A percentile compares a stretch with the other conserved stretches of the same genome.
phyloP scores from a whole-genome alignment of 2,888 invertebrate species.

The Drosophila sordidapex region DNA sequence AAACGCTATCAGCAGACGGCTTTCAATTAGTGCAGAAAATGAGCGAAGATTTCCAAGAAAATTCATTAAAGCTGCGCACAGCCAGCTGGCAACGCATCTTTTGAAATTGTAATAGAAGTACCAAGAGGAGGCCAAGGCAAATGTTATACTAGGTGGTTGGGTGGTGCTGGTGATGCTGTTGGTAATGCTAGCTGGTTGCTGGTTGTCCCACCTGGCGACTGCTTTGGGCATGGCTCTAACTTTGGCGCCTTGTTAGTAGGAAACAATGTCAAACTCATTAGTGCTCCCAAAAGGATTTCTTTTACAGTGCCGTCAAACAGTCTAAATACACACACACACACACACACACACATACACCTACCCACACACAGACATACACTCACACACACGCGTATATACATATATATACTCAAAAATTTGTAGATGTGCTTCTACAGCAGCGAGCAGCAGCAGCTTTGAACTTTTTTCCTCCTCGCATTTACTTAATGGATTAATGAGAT shows the following conservation, averaged over 20 bases:
- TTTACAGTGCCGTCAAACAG: conserved; percentile 69
- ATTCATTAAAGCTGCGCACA: conserved; percentile 62
- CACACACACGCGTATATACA: conserved; percentile 18
- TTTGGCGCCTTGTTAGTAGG: conserved; percentile 78
- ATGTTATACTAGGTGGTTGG: conserved; percentile 42
- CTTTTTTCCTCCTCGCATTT: conserved; percentile 74
- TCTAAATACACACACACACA: conserved; percentile 51
- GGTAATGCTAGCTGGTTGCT: conserved; percentile 10
- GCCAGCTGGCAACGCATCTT: conserved; percentile 40
- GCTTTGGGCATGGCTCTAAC: conserved; percentile 59
- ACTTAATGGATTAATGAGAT: conserved; percentile 80
- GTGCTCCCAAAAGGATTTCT: conserved; percentile 81
- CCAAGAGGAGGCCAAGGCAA: conserved; percentile 73
- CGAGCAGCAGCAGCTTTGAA: conserved; percentile 68
- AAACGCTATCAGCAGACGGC: conserved; percentile 65
- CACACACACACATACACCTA: conserved; percentile 28
- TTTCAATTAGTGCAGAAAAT: conserved; percentile 72
- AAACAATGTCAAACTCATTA: conserved; percentile 82
- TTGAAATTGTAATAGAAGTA: conserved; percentile 74
- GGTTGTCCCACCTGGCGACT: conserved; percentile 37
- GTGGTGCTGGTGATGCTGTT: conserved; percentile 19
- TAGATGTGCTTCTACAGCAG: conserved; percentile 49
- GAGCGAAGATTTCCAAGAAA: conserved; percentile 41
- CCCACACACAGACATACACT: conserved; percentile 29
- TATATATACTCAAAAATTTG: conserved; percentile 32